Conservation (phyloP, 2,797 vertebrate genomes). For the Pseudocheirus occidentalis region DNA sequence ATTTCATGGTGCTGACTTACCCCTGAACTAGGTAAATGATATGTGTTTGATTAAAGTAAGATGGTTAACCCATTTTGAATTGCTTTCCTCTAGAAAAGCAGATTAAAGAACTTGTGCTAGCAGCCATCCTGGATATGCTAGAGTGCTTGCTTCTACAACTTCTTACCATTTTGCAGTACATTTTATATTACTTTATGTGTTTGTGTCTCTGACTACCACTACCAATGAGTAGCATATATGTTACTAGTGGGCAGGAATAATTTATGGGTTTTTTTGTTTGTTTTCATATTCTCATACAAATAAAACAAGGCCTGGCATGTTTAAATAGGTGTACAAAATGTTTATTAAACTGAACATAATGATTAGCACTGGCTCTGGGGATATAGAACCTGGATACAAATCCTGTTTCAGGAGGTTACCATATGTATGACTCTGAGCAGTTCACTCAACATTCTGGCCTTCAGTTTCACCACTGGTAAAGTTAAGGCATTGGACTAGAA, state of each 20-base stretch:
- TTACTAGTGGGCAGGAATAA: background rate
- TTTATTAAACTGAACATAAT: background rate
- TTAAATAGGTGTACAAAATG: background rate
- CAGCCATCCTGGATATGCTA: no score
- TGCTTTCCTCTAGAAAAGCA: no score
- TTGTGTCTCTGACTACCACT: background rate
- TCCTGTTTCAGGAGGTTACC: background rate
- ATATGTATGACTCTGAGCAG: background rate
- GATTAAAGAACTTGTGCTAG: no score
- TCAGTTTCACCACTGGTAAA: background rate
- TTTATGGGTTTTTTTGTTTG: background rate
- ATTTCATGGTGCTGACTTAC: no score
- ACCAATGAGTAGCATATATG: background rate
- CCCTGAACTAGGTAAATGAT: no score
- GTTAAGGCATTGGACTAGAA: background rate
- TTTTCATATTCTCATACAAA: background rate
- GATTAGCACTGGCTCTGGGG: background rate
- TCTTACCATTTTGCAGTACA: background rate
- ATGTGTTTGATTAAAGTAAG: no score
- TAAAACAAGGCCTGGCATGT: background rate
- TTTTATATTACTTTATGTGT: background rate
- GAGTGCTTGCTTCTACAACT: no score
- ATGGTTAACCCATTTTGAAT: no score
- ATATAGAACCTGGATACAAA: constrained; percentile 18
- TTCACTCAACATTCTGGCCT: background rate